Base-by-base conservation (phyloP, 2,888 invertebrate genomes). In the Cabera pusaria region DNA sequence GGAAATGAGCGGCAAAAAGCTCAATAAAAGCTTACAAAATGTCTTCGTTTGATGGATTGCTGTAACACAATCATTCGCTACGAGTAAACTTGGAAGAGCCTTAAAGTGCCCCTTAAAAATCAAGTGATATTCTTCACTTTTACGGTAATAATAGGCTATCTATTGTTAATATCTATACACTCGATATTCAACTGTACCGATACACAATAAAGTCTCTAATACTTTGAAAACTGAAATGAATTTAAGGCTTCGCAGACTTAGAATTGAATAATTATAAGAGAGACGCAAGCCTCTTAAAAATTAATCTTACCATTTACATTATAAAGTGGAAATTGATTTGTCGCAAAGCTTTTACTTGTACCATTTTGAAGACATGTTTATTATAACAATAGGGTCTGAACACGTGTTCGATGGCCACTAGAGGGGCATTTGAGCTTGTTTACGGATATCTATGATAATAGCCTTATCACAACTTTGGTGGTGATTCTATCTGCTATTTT, bases 321-420 rank as follows among this genome's bases (percentile, higher is more conserved):
- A n/a, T n/a, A n/a, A n/a, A n/a, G n/a, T n/a, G n/a, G n/a, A n/a
- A n/a, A n/a, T n/a, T n/a, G n/a, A n/a, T n/a, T n/a, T n/a, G n/a
- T n/a, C n/a, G n/a, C n/a, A n/a, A n/a, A n/a, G n/a, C n/a, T n/a
- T n/a, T n/a, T n/a, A n/a, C n/a, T n/a, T n/a, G n/a, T n/a, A n/a
- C n/a, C n/a, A n/a, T n/a, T n/a, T n/a, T n/a, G n/a, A n/a, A n/a
- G 10, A 20, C 5, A 9, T 44, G 38, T 29, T 21, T 10, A 25
- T 14, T 21, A 14, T 49, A 42, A 56, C 50, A 62, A 65, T 57
- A 59, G 65, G 65, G 54, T 65, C 49, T 56, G 74, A 76, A 84
- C 85, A 86, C 84, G 83, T 87, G 87, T 87, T 76, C 71, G 79
- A 76, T 74, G 72, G 79, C 83, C 84, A 84, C 77, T 79, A 81